phyloP scores from a whole-genome alignment of 1,140 invertebrate species.

The Neoseiulus cucumeris region DNA sequence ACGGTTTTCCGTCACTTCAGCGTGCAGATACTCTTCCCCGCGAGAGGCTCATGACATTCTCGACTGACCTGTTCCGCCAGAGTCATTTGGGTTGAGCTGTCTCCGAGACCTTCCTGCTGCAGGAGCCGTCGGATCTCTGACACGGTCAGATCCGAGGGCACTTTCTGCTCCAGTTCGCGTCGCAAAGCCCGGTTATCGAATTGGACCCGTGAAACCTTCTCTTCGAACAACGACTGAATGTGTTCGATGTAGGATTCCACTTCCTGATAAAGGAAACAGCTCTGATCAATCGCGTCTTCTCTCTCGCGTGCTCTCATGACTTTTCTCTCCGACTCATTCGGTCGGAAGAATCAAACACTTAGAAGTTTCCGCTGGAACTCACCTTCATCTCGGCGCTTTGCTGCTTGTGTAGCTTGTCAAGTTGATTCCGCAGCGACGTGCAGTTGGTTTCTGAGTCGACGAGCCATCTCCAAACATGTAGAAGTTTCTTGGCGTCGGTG shows the following conservation, averaged over 20 bases:
- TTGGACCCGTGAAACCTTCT: constrained; percentile 9
- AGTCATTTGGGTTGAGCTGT: neutral
- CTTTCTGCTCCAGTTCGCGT: neutral
- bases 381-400: constrained; percentile 21
- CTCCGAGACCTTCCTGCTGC: neutral
- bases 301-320: too few relatives aligned
- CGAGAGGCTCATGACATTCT: too few relatives aligned
- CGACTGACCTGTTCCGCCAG: neutral
- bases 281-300: neutral
- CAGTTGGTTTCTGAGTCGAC: constrained; percentile 21
- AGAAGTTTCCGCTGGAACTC: neutral
- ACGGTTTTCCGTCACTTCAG: too few relatives aligned
- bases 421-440: constrained; percentile 19
- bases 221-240: constrained; percentile 13
- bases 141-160: neutral
- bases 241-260: constrained; percentile 21
- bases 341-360: neutral
- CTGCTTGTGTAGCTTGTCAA: constrained; percentile 20
- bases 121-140: neutral
- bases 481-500: constrained; percentile 17
- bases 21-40: too few relatives aligned
- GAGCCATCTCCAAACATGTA: constrained; percentile 21
- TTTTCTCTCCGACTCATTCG: too few relatives aligned
- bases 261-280: constrained; percentile 16
- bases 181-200: constrained; percentile 3